Evolutionary conservation across 2,113 vertebrate genomes (phyloP), one percentile per base, ranked within the genome.

Genomic region (Eubucco bourcierii): DNA sequence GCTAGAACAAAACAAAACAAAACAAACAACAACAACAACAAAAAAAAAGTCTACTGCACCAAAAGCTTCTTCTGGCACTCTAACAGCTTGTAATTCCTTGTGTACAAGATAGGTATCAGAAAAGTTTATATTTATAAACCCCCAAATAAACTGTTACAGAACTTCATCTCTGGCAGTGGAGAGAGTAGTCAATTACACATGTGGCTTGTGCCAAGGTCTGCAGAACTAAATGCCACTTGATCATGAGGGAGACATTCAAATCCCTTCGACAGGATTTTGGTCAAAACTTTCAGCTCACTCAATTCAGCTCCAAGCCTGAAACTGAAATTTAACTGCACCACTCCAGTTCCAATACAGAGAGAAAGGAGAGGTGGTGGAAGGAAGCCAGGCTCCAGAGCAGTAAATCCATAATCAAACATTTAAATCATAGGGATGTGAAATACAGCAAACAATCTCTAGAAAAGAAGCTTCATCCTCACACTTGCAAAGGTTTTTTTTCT

Each of bases 181-280:
- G 25, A 34, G 13, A 59, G 6, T 3, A 63, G 14, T 11, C 60
- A 18, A 3, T 10, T 46, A 41, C 53, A 74, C 2, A 0, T 0
- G 29, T 7, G 50, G 68, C 15, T 70, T 25, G 18, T 34, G 71
- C 24, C 65, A 31, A 4, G 19, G 6, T 19, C 65, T 72, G 61
- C 55, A 90, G 61, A 72, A 37, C 2, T 65, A 55, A 92, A 56
- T 3, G 27, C 0, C 59, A 47, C 19, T 23, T 9, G 3, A 8
- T 4, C 59, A 12, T 1, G 16, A 55, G 4, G 55, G 15, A 60
- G 17, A 61, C 19, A n/a, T n/a, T n/a, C 37, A 60, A 74, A 80
- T 15, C 61, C 39, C 37, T 56, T 6, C 47, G 4, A 33, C 33
- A 53, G 34, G 10, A 23, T 0, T 15, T 64, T 19, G n/a, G 39